Evolutionary conservation across 2,888 invertebrate species (phyloP).

Genomic region (Eupithecia subumbrata): DNA sequence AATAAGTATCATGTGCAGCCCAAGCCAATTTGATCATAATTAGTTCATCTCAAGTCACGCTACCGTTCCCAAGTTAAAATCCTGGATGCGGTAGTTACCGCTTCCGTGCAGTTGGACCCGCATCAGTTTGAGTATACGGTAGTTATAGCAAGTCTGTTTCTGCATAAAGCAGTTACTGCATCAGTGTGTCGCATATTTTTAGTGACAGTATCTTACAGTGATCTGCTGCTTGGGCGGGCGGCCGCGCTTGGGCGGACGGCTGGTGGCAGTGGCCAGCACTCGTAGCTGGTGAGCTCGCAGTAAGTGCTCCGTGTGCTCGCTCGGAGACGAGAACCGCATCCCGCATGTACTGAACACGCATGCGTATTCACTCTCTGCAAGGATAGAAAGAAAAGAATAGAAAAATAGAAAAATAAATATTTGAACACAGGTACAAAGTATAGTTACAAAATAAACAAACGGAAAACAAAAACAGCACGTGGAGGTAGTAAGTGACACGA

Average conservation of each 20-base stretch:
- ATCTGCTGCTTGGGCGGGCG: slow-evolving; percentile 42
- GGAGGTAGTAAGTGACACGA: no score
- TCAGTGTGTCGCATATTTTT: not conserved
- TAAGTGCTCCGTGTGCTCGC: slow-evolving; percentile 79
- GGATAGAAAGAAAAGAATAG: no score
- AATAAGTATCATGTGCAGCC: no score
- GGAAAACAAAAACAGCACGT: no score
- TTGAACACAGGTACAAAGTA: no score
- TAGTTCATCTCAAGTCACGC: not conserved
- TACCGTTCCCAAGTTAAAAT: not conserved
- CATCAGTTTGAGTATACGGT: not conserved
- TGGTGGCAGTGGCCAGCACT: slow-evolving; percentile 58
- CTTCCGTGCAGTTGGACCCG: not conserved
- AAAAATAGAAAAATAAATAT: no score
- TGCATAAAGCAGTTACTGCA: not conserved
- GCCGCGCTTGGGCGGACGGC: slow-evolving; percentile 49
- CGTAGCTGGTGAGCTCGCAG: slow-evolving; percentile 76
- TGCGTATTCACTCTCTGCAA: slow-evolving; percentile 52
- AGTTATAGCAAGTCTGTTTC: not conserved
- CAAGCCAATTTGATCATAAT: not conserved
- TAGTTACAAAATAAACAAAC: no score
- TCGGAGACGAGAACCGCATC: slow-evolving; percentile 63
- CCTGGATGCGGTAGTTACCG: not conserved
- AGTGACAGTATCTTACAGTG: slow-evolving; percentile 11
- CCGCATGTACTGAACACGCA: slow-evolving; percentile 79